A percentile compares a stretch with the other conserved stretches of the same genome.
Conservation (phyloP, 2,113 vertebrate species). For the Indicator maculatus region DNA sequence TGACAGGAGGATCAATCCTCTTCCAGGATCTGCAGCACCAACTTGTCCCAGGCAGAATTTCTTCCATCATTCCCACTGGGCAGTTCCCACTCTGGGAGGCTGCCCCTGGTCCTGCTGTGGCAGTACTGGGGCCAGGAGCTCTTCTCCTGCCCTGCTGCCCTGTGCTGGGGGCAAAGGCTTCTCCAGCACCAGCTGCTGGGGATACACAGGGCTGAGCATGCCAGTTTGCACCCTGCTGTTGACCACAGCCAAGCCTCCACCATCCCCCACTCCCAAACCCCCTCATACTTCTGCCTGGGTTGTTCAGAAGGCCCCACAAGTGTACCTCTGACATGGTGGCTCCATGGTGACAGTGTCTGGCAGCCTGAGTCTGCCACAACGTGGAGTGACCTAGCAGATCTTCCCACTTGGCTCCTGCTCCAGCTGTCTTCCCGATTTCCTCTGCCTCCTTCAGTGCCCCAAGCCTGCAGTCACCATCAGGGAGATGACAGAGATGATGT, state of each 20-base stretch:
- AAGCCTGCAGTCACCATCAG: slow-evolving; percentile 7
- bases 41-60: not conserved
- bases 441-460: not conserved
- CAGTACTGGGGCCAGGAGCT: fast-evolving
- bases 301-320: not conserved
- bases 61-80: fast-evolving
- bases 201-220: fast-evolving
- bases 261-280: not conserved
- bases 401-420: slow-evolving; percentile 27
- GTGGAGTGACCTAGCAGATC: not conserved
- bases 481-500: slow-evolving; percentile 41
- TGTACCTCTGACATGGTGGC: not conserved
- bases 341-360: not conserved
- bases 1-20: not conserved
- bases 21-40: fast-evolving
- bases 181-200: fast-evolving
- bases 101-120: fast-evolving
- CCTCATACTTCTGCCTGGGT: not conserved
- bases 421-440: not conserved
- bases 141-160: not conserved
- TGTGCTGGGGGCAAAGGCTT: not conserved
- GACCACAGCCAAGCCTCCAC: not conserved
- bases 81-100: not conserved
- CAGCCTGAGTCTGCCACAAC: slow-evolving; percentile 10
- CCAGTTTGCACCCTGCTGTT: fast-evolving